Base-by-base conservation (phyloP, 2,113 vertebrate species). In the Chlorodrepanis virens region DNA sequence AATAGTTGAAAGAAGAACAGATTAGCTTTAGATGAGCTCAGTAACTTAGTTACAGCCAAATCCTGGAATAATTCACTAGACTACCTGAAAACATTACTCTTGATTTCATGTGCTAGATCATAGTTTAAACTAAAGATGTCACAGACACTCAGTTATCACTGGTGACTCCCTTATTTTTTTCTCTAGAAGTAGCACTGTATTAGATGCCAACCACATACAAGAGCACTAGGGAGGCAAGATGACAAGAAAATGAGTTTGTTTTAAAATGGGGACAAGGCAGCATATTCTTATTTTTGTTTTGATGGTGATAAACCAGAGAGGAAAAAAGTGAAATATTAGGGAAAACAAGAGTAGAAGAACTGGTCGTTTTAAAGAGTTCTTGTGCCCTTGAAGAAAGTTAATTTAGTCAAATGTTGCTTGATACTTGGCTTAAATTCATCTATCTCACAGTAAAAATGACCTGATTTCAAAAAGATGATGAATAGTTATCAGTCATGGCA, bases 1-100 rank as follows among this genome's bases (percentile, higher is more conserved):
- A 99, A 98, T 42, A 98, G 88, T 98, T 99, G 92, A 33, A 88
- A 44, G 56, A 87, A 83, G 67, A 87, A 71, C 8, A 63, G 11
- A 29, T n/a, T 27, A 2, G 7, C 33, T 56, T 77, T 39, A 35
- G 27, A 59, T 59, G 23, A 68, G 12, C 4, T 76, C 20, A 71
- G 68, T 52, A 80, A 53, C 23, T 42, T 75, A 57, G 39, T 56
- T 60, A 64, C 20, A 74, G 10, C 3, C 31, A 33, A 44, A 49
- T 42, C 15, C 28, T 71, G 13, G n/a, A 42, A 29, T 83, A 10
- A 72, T 78, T 91, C 53, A 40, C 24, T 37, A 49, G 39, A 28
- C 7, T 72, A 6, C 12, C 35, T 59, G 25, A 49, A 83, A 50
- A 3, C 2, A 40, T 59, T 40, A 33, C 25, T 68, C 33, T 72